Conservation (phyloP, 2,888 invertebrate genomes). For the Stenotaenia linearis region DNA sequence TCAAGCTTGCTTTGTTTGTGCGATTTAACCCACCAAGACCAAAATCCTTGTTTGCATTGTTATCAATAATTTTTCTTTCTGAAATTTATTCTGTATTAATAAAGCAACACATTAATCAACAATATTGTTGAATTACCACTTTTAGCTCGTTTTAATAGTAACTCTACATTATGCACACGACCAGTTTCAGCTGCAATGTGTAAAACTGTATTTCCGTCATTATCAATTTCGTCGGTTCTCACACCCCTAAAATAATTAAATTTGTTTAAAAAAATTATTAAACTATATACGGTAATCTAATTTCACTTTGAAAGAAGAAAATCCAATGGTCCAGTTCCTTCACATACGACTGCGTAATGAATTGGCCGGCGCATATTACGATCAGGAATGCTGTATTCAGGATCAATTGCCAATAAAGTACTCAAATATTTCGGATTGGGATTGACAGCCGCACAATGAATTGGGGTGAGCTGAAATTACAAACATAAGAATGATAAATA, state of each 20-base stretch:
- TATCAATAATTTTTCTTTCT: slow-evolving; percentile 38
- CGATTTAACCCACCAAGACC: slow-evolving; percentile 47
- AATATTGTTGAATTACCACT: slow-evolving; percentile 39
- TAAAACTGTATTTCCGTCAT: slow-evolving; percentile 48
- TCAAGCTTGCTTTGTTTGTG: slow-evolving; percentile 44
- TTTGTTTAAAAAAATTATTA: background rate
- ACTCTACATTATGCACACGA: slow-evolving; percentile 47
- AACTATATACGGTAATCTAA: background rate
- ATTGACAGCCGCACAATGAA: slow-evolving; percentile 54
- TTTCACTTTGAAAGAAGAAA: slow-evolving; percentile 43
- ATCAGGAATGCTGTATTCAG: slow-evolving; percentile 51
- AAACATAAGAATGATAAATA: too few relatives aligned
- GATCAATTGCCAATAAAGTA: slow-evolving; percentile 47
- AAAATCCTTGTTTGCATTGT: slow-evolving; percentile 40
- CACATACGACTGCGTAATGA: slow-evolving; percentile 54
- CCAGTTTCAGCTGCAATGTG: slow-evolving; percentile 48
- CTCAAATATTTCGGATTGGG: slow-evolving; percentile 50
- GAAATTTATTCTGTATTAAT: background rate
- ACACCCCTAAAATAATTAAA: slow-evolving; percentile 42
- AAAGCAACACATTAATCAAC: background rate
- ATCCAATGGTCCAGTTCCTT: slow-evolving; percentile 50
- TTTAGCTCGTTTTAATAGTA: slow-evolving; percentile 43
- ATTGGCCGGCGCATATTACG: slow-evolving; percentile 48
- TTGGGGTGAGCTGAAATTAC: slow-evolving; percentile 49
- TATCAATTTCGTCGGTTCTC: slow-evolving; percentile 44